Base-by-base conservation (phyloP, 1,140 invertebrate genomes). In the Pinna nobilis region DNA sequence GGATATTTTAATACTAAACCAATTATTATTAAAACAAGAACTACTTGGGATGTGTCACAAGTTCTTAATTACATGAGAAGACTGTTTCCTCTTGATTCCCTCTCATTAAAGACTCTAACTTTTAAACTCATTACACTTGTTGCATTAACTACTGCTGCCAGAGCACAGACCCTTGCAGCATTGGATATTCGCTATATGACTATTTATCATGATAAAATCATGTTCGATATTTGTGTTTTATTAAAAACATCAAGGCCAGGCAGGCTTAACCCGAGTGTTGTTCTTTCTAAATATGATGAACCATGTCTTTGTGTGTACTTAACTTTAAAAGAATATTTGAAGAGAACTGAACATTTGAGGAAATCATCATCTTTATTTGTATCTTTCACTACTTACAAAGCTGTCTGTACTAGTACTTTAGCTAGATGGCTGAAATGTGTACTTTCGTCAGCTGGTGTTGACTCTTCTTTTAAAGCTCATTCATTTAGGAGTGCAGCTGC, bases 1-100 rank as follows among this genome's bases (percentile, higher is more conserved):
- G 66, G 77, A n/a, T 35, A 75, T 4, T 78, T 64, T 59, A 65
- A 64, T 30, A 23, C 50, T 1, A 35, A 44, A 53, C 75, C 70
- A n/a, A 9, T 59, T 18, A 32, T 37, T 30, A 50, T 51, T 11
- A 53, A 18, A 37, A 72, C 72, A 41, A 15, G 33, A 13, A 20
- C 15, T 9, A 69, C 60, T 30, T 79, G 72, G 65, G 61, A 79
- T 70, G 70, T 79, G 41, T 18, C 41, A 9, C 25, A 32, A 39
- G 77, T 76, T 25, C 50, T 79, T 28, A 37, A 3, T 23, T 73
- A 67, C 51, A 47, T 79, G 25, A 53, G 47, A 44, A 55, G 33
- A 41, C 32, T 68, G 41, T 28, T 20, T 18, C 51, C 32, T 41
- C n/a, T 55, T 47, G 20, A 28, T 6, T 1, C 50, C 44, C 44